A percentile compares a stretch with the other conserved stretches of the same genome.
phyloP scores from a whole-genome alignment of 2,797 vertebrate species.

The Anolis apletophallus region DNA sequence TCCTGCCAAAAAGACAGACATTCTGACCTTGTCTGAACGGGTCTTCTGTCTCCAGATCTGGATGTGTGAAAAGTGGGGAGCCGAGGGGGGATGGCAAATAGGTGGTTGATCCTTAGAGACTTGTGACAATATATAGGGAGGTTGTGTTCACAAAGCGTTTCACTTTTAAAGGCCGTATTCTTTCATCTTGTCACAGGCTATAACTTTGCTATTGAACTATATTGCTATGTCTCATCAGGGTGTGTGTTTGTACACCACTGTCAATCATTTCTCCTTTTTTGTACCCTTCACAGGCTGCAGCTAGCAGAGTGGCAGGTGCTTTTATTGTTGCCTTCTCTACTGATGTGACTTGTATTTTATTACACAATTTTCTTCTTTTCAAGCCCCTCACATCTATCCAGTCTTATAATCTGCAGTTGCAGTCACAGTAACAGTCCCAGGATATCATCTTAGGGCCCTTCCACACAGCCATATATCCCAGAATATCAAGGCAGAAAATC shows the following conservation, averaged over 20 bases:
- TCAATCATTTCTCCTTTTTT: constrained; percentile 65
- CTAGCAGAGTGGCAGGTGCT: constrained; percentile 54
- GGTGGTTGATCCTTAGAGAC: constrained; percentile 61
- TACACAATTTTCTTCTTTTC: constrained; percentile 47
- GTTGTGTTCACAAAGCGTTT: constrained; percentile 67
- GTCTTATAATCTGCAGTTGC: constrained; percentile 55
- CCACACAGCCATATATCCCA: no score
- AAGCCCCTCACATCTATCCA: constrained; percentile 58
- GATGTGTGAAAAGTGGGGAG: constrained; percentile 33
- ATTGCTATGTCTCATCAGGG: constrained; percentile 68
- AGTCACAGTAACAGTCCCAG: constrained; percentile 45
- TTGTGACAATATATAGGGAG: constrained; percentile 38
- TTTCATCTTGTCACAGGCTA: constrained; percentile 67
- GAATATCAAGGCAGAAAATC: no score
- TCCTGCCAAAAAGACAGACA: constrained; percentile 67
- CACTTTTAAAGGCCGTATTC: constrained; percentile 67
- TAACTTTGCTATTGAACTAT: constrained; percentile 65
- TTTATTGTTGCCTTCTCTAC: constrained; percentile 52
- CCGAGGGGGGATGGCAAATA: neutral
- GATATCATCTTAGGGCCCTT: constrained; percentile 31
- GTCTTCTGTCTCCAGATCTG: constrained; percentile 52
- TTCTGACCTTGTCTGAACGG: constrained; percentile 71
- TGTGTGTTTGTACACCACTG: constrained; percentile 58
- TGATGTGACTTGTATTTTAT: constrained; percentile 66
- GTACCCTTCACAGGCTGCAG: constrained; percentile 42